Evolutionary conservation across 2,797 vertebrate species (phyloP), one percentile per base, ranked within the genome.

Genomic region (Lemur catta): DNA sequence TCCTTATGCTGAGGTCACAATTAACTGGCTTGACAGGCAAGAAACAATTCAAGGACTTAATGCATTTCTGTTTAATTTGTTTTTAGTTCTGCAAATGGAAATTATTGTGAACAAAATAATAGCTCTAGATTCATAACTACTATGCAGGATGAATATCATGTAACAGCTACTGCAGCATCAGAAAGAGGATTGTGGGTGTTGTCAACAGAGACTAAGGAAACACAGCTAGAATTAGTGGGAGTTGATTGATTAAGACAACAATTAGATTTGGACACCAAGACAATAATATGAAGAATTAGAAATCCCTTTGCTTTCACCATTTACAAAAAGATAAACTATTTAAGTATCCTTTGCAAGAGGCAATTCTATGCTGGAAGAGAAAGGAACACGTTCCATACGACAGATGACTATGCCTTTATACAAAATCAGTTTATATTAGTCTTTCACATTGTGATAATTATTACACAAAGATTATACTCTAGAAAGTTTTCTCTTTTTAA

Each of bases 11-110:
- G 63, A n/a, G 4, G 75, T 91, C 67, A 93, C 11, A 94, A 43
- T 67, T 35, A 94, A 61, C 18, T 13, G 4, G 3, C 12, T 35
- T n/a, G n/a, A 2, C 33, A 46, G 22, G 9, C 18, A 75, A 84
- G 50, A 94, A 86, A 93, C 41, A 90, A 79, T 61, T 91, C 24
- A 84, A 78, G 41, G 46, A 1, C 26, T 52, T 57, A 84, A 69
- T 61, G 22, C 24, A 48, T 57, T 87, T 89, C 71, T 87, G 8
- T 61, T 96, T 65, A 57, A 91, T 84, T 84, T 91, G 7, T 48
- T 95, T 95, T 95, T 82, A 84, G 87, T 94, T 69, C 22, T 90
- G 28, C n/a, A 84, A 38, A 59, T 92, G 67, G 86, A 96, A 63
- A 89, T 5, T 41, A 76, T 20, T 81, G 20, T 94, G 35, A 95